These are phyloP conservation scores for Orius insidiosus DNA, from an alignment of 1,140 invertebrate genomes.

Conservation along the genomic window DNA sequence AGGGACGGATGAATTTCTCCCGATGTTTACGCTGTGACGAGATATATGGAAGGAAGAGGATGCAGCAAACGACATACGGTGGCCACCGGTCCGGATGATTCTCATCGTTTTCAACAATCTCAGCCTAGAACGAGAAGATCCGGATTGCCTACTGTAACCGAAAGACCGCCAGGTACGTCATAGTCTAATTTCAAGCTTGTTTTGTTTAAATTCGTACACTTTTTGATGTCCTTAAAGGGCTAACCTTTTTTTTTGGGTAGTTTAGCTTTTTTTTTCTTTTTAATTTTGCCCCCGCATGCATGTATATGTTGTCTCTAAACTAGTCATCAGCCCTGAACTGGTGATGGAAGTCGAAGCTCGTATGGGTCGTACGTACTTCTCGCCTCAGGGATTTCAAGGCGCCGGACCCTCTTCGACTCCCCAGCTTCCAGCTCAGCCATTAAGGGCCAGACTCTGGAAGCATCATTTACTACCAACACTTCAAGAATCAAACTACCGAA, in stretches of 20 bases:
- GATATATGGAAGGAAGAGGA: conserved; percentile 56
- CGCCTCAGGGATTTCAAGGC: conserved; percentile 30
- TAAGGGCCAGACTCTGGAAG: conserved; percentile 21
- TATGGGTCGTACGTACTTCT: conserved; percentile 65
- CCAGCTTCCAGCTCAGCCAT: conserved; percentile 25
- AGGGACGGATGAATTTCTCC: conserved; percentile 17
- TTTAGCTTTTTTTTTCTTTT: conserved; percentile 21
- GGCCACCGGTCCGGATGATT: conserved; percentile 34
- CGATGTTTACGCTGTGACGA: conserved; percentile 24
- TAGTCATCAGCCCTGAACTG: conserved; percentile 72
- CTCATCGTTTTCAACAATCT: conserved; percentile 30
- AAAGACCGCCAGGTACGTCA: conserved; percentile 60
- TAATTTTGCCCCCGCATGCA: conserved; percentile 5
- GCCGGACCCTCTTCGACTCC: conserved; percentile 26
- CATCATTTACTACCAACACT: conserved; percentile 33
- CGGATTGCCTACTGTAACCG: conserved; percentile 66
- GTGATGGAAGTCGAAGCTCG: conserved; percentile 73
- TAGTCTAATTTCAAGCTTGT: neutral
- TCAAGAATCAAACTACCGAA: conserved; percentile 27
- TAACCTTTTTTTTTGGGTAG: conserved; percentile 29
- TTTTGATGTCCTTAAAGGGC: conserved; percentile 10
- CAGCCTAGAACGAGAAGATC: conserved; percentile 49
- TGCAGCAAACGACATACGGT: conserved; percentile 45
- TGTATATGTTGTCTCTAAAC: conserved; percentile 4
- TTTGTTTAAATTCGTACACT: neutral